Conservation (phyloP, 1,140 invertebrate genomes). For the Stegodyphus dumicola region DNA sequence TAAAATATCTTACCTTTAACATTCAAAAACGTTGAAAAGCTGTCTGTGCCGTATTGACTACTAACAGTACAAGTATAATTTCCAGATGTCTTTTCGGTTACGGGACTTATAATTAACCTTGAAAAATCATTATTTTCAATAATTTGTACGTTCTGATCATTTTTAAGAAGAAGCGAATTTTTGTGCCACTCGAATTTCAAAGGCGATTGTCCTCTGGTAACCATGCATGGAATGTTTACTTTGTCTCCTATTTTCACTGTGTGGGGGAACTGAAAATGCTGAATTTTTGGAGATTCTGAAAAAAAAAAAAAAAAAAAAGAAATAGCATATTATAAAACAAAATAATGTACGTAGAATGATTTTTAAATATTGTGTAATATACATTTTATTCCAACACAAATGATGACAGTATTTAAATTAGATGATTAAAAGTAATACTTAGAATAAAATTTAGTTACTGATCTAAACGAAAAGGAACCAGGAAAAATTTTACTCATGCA, state of each 20-base stretch:
- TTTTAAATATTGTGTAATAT: too few species aligned
- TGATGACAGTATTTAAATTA: too few species aligned
- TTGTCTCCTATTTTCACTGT: slow-evolving; percentile 47
- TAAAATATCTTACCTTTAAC: slow-evolving; percentile 53
- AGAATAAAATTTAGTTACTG: too few species aligned
- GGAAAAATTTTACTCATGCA: too few species aligned
- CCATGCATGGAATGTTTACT: slow-evolving; percentile 2
- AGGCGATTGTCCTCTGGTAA: neutral
- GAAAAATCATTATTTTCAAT: slow-evolving; percentile 1
- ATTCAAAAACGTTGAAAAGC: slow-evolving; percentile 30
- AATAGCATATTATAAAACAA: too few species aligned
- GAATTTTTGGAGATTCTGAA: slow-evolving; percentile 32
- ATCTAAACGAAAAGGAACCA: too few species aligned
- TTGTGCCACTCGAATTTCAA: slow-evolving; percentile 45
- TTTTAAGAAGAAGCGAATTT: neutral
- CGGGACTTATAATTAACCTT: neutral
- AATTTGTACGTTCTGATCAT: slow-evolving; percentile 1
- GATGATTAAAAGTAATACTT: too few species aligned
- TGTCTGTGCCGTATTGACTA: slow-evolving; percentile 67
- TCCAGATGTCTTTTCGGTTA: slow-evolving; percentile 67
- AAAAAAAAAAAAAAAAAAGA: slow-evolving; percentile 11
- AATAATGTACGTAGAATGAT: too few species aligned
- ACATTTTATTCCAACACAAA: too few species aligned
- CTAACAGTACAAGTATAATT: slow-evolving; percentile 76
- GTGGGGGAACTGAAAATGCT: neutral